A percentile compares a stretch with the other conserved stretches of the same genome.
phyloP scores from a whole-genome alignment of 30 jellyfish, hydroid and myxozoan species.

The Nemopilema nomurai region DNA sequence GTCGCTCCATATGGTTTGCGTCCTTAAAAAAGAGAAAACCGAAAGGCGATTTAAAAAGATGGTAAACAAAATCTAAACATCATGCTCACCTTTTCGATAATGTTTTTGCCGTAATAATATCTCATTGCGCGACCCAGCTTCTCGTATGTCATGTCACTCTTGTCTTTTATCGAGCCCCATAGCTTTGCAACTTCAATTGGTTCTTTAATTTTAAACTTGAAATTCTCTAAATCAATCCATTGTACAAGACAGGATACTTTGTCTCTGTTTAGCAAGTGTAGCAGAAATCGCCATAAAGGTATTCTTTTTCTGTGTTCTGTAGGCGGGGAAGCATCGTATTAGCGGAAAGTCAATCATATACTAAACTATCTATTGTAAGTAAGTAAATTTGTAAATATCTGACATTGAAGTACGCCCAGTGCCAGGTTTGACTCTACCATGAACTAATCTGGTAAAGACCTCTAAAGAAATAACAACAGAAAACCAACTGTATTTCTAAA shows the following conservation, averaged over 20 bases:
- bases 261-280: slow-evolving; percentile 87
- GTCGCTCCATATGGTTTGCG: too few species aligned
- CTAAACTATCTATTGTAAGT: too few species aligned
- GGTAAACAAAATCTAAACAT: too few species aligned
- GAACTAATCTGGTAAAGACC: too few species aligned
- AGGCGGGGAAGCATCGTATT: neutral
- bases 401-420: too few species aligned
- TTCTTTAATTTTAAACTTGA: slow-evolving; percentile 68
- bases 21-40: too few species aligned
- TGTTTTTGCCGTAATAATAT: slow-evolving; percentile 78
- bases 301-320: slow-evolving; percentile 96
- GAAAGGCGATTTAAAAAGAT: too few species aligned
- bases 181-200: slow-evolving; percentile 75
- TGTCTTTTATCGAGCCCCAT: slow-evolving; percentile 90
- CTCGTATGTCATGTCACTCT: slow-evolving; percentile 82
- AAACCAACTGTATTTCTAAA: too few species aligned
- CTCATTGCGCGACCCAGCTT: slow-evolving; percentile 87
- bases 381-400: neutral
- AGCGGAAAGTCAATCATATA: neutral
- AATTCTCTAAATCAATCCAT: slow-evolving; percentile 58
- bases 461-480: too few species aligned
- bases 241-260: slow-evolving; percentile 40
- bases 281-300: slow-evolving; percentile 95
- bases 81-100: slow-evolving; percentile 80
- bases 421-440: too few species aligned